A percentile compares a stretch with the other conserved stretches of the same genome.
phyloP scores from a whole-genome alignment of 2,797 vertebrate species.

The Acanthurus leucopareius region DNA sequence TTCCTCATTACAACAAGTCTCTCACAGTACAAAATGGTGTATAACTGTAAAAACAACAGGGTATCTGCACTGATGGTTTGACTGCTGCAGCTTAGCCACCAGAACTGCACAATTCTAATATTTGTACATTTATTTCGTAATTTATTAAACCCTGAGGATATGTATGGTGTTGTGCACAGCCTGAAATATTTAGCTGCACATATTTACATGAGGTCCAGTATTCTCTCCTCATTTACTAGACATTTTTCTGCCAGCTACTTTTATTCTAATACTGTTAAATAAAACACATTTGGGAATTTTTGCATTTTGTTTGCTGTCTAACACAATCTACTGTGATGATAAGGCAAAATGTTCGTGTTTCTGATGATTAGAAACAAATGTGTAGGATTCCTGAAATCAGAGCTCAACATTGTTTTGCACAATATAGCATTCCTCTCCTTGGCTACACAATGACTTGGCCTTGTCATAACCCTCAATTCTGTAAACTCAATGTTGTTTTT shows the following conservation, averaged over 20 bases:
- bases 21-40: slow-evolving; percentile 1
- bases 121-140: background rate
- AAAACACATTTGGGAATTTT: background rate
- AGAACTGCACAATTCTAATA: background rate
- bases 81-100: background rate
- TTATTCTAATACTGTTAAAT: background rate
- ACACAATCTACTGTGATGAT: background rate
- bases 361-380: background rate
- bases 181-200: background rate
- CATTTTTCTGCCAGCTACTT: background rate
- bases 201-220: background rate
- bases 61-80: background rate
- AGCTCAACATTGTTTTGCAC: background rate
- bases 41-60: slow-evolving; percentile 10
- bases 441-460: background rate
- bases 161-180: background rate
- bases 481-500: background rate
- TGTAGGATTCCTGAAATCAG: slow-evolving; percentile 11
- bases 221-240: background rate
- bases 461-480: slow-evolving; percentile 1
- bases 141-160: background rate
- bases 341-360: background rate
- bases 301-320: background rate
- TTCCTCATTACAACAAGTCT: slow-evolving; percentile 6
- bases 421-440: background rate